phyloP scores from a whole-genome alignment of 2,113 vertebrate genomes.

The Halcyon senegalensis region DNA sequence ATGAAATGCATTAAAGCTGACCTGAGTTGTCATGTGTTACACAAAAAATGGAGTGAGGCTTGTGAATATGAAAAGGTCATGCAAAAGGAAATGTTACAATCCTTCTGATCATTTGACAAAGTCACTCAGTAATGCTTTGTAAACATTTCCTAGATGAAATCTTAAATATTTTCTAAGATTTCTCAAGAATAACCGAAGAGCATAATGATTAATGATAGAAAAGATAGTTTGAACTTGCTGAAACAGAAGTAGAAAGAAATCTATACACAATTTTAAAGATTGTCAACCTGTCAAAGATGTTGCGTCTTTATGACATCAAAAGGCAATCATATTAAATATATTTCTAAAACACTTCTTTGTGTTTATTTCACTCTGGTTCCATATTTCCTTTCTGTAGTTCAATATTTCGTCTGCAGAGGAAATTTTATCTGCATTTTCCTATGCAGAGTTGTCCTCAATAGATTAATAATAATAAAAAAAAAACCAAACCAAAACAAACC shows the following conservation, averaged over 20 bases:
- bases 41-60: not conserved
- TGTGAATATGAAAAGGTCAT: not conserved
- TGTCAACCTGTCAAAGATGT: not conserved
- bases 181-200: not conserved
- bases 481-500: not conserved
- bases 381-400: not conserved
- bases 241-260: not conserved
- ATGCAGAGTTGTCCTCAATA: not conserved
- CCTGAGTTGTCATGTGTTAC: not conserved
- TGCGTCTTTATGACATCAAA: not conserved
- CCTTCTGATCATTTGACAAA: not conserved
- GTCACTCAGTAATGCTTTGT: not conserved
- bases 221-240: not conserved
- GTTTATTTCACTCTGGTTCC: not conserved
- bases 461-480: not conserved
- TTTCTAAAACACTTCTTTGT: not conserved
- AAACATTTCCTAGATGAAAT: not conserved
- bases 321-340: not conserved
- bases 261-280: not conserved
- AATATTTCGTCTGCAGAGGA: not conserved
- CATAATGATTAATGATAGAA: not conserved
- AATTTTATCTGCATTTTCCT: not conserved
- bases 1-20: constrained; percentile 43
- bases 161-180: not conserved
- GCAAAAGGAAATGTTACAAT: constrained; percentile 19